A percentile compares a stretch with the other conserved stretches of the same genome.
Evolutionary conservation across 2,113 vertebrate species (phyloP).

Genomic region (Progne subis): DNA sequence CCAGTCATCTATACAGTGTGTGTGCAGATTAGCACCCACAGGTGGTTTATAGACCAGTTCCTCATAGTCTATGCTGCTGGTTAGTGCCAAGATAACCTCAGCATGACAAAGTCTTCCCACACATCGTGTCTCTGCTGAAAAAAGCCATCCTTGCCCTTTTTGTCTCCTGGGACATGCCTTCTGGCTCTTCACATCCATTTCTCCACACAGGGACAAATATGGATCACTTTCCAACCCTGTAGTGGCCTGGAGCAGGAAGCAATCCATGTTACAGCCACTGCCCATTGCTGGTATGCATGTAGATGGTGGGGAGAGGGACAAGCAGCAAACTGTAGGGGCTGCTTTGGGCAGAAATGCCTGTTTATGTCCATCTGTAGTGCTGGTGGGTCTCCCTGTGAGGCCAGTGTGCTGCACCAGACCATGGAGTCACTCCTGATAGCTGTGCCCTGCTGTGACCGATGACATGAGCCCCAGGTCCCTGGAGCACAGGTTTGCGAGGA

Average conservation of each 20-base stretch:
- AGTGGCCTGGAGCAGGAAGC: fast-evolving
- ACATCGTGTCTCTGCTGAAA: background rate
- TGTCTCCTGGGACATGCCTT: background rate
- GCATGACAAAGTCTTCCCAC: background rate
- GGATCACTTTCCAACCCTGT: background rate
- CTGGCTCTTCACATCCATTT: background rate
- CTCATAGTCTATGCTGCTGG: background rate
- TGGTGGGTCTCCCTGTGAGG: background rate
- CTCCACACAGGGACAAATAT: background rate
- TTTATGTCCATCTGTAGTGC: background rate
- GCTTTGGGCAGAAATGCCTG: background rate
- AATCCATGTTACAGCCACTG: background rate
- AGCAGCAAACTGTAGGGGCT: background rate
- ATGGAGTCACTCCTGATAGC: fast-evolving
- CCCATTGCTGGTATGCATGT: background rate
- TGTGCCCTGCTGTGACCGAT: background rate
- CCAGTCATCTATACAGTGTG: background rate
- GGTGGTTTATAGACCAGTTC: background rate
- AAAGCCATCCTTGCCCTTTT: background rate
- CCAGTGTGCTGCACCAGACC: background rate
- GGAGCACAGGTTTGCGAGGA: background rate
- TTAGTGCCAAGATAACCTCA: background rate
- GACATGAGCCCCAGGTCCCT: background rate
- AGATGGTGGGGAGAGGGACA: background rate
- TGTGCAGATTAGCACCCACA: background rate